Conservation (phyloP, 37 sponge, comb jelly and placozoan genomes). For the Bolinopsis microptera region DNA sequence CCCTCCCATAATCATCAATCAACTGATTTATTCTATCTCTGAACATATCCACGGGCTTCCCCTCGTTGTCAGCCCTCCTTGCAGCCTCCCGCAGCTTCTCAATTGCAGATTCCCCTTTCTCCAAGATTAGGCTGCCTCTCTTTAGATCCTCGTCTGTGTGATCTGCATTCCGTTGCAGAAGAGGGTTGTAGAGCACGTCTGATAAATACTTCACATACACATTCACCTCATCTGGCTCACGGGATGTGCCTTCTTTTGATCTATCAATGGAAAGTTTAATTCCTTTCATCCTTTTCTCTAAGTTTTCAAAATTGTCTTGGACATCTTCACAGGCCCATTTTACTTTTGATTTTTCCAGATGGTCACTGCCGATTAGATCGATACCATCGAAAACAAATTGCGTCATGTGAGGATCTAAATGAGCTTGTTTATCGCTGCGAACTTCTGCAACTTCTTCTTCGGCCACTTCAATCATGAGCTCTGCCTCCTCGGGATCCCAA, state of each 20-base stretch:
- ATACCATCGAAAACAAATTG: slow-evolving; percentile 6
- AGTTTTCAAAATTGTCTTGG: not conserved
- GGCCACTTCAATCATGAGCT: not conserved
- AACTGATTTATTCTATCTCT: not conserved
- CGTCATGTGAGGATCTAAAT: not conserved
- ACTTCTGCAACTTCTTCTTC: not conserved
- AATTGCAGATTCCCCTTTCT: not conserved
- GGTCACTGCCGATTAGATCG: not conserved
- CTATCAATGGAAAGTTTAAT: not conserved
- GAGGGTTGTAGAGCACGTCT: not conserved
- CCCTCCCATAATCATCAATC: not conserved
- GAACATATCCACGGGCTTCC: not conserved
- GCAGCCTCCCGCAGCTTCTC: not conserved
- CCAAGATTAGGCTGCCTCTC: not conserved
- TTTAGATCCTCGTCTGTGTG: not conserved
- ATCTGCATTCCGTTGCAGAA: not conserved
- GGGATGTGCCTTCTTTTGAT: not conserved
- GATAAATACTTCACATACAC: not conserved
- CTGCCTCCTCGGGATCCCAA: not conserved
- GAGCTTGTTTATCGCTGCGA: not conserved
- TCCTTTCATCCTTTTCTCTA: not conserved
- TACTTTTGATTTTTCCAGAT: not conserved
- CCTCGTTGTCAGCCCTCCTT: not conserved
- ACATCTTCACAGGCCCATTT: not conserved
- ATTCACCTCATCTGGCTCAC: not conserved